Percentiles rank a stretch among this genome's conserved stretches.
Evolutionary conservation across 2,797 vertebrate genomes (phyloP).

Genomic region (Rousettus madagascariensis): DNA sequence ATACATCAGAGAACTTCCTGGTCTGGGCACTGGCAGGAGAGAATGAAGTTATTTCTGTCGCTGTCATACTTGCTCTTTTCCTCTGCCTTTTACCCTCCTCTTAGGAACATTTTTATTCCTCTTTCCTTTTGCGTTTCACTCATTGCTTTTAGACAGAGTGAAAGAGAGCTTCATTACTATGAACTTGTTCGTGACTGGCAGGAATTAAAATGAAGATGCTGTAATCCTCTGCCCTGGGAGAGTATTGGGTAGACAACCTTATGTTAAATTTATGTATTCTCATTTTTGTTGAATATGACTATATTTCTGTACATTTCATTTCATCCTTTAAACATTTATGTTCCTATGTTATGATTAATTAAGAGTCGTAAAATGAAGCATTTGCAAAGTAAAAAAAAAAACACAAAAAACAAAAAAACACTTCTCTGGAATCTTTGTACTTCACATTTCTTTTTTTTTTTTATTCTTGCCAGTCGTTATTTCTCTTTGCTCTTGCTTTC

Average conservation of each 20-base stretch:
- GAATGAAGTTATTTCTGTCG: not conserved
- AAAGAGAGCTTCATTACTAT: conserved; percentile 65
- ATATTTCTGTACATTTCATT: conserved; percentile 75
- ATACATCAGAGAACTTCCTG: conserved; percentile 34
- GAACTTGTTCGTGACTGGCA: conserved; percentile 61
- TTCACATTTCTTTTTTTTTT: conserved; percentile 23
- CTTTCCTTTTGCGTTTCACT: conserved; percentile 55
- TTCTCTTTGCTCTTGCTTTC: conserved; percentile 40
- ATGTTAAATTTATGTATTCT: conserved; percentile 81
- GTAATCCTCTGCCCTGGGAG: conserved; percentile 50
- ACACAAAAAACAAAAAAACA: not conserved
- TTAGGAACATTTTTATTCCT: not conserved
- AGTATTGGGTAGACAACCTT: conserved; percentile 73
- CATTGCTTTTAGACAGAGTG: conserved; percentile 52
- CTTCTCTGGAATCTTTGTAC: conserved; percentile 59
- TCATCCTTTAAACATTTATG: conserved; percentile 82
- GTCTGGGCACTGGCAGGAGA: not conserved
- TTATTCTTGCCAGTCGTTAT: not conserved
- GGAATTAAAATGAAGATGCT: conserved; percentile 66
- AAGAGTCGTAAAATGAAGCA: conserved; percentile 77
- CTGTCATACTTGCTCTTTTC: not conserved
- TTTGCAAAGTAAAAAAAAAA: conserved; percentile 70
- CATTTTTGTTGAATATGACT: conserved; percentile 75
- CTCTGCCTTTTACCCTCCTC: conserved; percentile 63
- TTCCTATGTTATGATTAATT: conserved; percentile 81